Evolutionary conservation across 1,140 invertebrate genomes (phyloP), one percentile per base, ranked within the genome.

Genomic region (Adoxophyes honmai): DNA sequence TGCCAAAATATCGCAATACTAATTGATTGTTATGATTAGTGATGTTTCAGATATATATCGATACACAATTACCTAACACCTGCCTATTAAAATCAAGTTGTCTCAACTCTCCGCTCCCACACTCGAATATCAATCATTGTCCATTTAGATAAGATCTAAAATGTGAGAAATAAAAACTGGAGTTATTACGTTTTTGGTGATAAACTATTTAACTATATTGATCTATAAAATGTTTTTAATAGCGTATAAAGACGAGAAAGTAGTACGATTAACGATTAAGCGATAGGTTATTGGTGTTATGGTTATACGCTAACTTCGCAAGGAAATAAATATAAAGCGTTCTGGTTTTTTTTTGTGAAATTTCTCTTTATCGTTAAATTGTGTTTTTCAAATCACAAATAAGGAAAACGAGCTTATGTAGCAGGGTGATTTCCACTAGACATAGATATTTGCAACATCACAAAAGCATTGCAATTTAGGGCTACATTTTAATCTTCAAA

Each of bases 21-120:
- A 70, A 73, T 70, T 71, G 75, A 75, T 75, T 74, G 67, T 70
- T 72, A 55, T 70, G 64, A 70, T 72, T 70, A 67, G 61, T 62
- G 57, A 66, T 73, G 63, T 68, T 70, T 72, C 63, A 60, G 57
- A 66, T 73, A 65, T 70, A 68, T 73, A 68, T 73, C 73, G 64
- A 57, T 59, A 39, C 37, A 55, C 51, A 14, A 34, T 56, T 16
- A 38, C 53, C 42, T 11, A 28, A 48, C n/a, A 48, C 42, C 18
- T 9, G 18, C 5, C 28, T 11, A 18, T 10, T 5, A 16, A 33
- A 33, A 48, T 6, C 18, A 18, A n/a, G n/a, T n/a, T n/a, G n/a
- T 21, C 11, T 4, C 28, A 28, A 28, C n/a, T 48, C 16, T 4
- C n/a, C 10, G 2, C 11, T 11, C 4, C 4, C 21, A 33, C n/a